Evolutionary conservation across 1,140 invertebrate species (phyloP), one percentile per base, ranked within the genome.

Genomic region (Drosophila pseudoananassae): DNA sequence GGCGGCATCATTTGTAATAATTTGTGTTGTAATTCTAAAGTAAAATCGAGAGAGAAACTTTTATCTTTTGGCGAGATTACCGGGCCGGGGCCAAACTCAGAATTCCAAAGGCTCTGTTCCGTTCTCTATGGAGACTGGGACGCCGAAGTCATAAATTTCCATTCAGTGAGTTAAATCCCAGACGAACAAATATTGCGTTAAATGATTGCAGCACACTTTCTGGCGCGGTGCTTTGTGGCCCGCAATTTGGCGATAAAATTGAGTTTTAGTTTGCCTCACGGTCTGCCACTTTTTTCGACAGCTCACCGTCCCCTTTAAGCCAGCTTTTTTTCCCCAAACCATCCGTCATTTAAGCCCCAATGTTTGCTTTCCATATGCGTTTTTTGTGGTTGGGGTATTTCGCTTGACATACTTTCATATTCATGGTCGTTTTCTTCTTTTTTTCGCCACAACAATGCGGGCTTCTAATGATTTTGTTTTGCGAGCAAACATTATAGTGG

Each of bases 1-100:
- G 78, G 69, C 43, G 66, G 54, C 74, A 78, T 85, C 78, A 82
- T 85, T 85, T 87, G 82, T 85, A 82, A 87, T 87, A 82, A 85
- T 85, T 85, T 85, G 82, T 78, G 60, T 31, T 71, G 53, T 76
- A 85, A 78, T 72, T 72, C 69, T 68, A 69, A 80, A 76, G 54
- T 68, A 79, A 27, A 79, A 49, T 58, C 61, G 38, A 50, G 60
- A 72, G 50, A 49, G 59, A 56, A 79, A 63, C 59, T 71, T 77
- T 74, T 76, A 87, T 81, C 69, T 59, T 31, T 15, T 23, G 15
- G 43, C 17, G 9, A 58, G 63, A 76, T 68, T 60, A 76, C 49
- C 31, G 59, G 40, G 40, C 14, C 14, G 25, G 25, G 6, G 6
- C 38, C n/a, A n/a, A 6, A n/a, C 38, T 40, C n/a, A 8, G 36